These are phyloP conservation scores for Thamnophis elegans DNA, from an alignment of 2,797 vertebrate species.

Conservation along the genomic window DNA sequence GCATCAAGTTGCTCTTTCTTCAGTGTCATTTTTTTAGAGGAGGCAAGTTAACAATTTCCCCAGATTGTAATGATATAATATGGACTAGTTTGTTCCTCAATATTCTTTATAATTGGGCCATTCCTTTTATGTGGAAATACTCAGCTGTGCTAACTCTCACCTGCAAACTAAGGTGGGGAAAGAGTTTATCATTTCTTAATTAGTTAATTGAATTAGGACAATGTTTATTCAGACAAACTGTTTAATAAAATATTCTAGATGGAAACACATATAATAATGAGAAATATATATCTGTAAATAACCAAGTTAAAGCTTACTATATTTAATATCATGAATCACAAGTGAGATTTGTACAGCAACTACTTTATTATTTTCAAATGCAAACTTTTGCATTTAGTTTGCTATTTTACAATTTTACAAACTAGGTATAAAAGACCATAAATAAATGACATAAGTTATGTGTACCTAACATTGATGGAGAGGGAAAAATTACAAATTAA, in stretches of 20 bases:
- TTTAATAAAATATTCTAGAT: not conserved
- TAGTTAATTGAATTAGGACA: not conserved
- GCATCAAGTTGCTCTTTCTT: not conserved
- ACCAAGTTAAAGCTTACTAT: not conserved
- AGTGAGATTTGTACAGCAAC: slow-evolving; percentile 80
- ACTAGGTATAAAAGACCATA: slow-evolving; percentile 99
- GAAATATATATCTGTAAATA: not conserved
- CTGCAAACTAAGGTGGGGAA: not conserved
- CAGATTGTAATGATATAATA: not conserved
- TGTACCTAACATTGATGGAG: slow-evolving; percentile 92
- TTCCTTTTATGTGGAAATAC: not conserved
- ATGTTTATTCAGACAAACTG: not conserved
- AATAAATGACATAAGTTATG: slow-evolving; percentile 99
- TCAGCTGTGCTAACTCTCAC: not conserved
- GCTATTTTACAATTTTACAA: slow-evolving; percentile 99
- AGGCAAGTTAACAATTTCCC: not conserved
- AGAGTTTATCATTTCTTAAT: not conserved
- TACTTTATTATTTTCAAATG: slow-evolving; percentile 97
- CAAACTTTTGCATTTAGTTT: slow-evolving; percentile 87
- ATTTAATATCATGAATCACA: slow-evolving; percentile 26
- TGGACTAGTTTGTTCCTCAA: not conserved
- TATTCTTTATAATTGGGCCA: not conserved
- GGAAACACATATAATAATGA: not conserved
- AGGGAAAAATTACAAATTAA: slow-evolving; percentile 78
- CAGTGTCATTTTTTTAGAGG: not conserved